phyloP scores from a whole-genome alignment of 37 sponge, comb jelly and placozoan genomes.

The Tethya wilhelma region DNA sequence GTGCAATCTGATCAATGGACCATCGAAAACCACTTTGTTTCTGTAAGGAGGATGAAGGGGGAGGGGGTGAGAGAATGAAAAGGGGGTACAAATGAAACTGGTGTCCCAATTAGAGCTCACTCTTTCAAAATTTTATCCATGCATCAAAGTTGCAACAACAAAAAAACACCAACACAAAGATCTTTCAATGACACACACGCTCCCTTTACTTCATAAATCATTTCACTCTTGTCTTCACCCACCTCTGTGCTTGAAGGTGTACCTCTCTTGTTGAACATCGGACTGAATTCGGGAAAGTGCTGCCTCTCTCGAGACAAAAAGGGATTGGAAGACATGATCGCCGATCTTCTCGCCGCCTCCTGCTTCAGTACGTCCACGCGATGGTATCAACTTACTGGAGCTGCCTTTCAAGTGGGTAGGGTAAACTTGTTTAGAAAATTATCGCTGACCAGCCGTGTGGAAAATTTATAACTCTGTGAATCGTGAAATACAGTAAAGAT shows the following conservation, averaged over 20 bases:
- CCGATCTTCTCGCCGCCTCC: not conserved
- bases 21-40: slow-evolving; percentile 51
- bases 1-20: slow-evolving; percentile 80
- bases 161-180: not conserved
- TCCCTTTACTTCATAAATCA: not conserved
- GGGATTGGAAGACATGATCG: slow-evolving; percentile 54
- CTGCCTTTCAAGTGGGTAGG: not conserved
- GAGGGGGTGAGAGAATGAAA: not conserved
- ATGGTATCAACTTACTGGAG: not conserved
- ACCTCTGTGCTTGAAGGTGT: slow-evolving; percentile 68
- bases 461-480: no score
- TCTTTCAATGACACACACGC: not conserved
- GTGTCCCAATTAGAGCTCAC: not conserved
- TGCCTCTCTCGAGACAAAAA: slow-evolving; percentile 36
- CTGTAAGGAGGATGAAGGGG: no score
- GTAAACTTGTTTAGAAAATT: no score
- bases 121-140: not conserved
- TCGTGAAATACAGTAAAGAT: no score
- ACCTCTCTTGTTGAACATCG: slow-evolving; percentile 19
- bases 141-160: not conserved
- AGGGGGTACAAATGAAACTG: not conserved
- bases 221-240: not conserved
- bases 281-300: slow-evolving; percentile 69
- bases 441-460: no score
- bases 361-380: not conserved